These are phyloP conservation scores for Actinostola sp. DNA, from an alignment of 92 coral and sea anemone genomes.

Conservation along the genomic window DNA sequence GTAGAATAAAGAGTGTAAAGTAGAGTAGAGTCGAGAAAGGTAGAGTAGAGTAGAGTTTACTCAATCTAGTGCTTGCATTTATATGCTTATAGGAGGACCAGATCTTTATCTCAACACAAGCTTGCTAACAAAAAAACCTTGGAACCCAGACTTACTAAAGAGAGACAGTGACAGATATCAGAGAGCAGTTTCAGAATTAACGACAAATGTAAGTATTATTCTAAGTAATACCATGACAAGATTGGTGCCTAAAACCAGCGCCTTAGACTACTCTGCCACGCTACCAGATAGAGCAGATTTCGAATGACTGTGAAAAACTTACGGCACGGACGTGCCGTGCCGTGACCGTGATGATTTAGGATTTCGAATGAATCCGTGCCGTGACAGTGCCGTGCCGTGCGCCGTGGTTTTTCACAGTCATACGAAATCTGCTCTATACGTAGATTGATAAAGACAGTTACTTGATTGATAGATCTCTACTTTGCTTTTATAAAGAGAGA, in stretches of 20 bases:
- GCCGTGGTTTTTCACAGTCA: no score
- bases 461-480: no score
- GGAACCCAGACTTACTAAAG: slow-evolving; percentile 4
- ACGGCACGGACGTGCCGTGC: no score
- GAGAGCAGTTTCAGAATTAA: background rate
- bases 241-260: slow-evolving; percentile 90
- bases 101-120: slow-evolving; percentile 8
- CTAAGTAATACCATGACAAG: no score
- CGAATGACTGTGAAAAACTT: no score
- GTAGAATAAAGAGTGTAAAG: background rate
- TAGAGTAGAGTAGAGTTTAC: background rate
- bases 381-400: no score
- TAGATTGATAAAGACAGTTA: no score
- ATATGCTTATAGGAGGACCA: slow-evolving; percentile 1
- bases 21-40: background rate
- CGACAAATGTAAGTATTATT: slow-evolving; percentile 1
- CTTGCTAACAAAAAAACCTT: background rate
- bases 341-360: no score
- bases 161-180: background rate
- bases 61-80: background rate
- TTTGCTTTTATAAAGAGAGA: no score
- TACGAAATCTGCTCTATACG: no score
- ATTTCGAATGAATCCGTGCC: no score
- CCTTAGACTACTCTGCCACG: slow-evolving; percentile 90
- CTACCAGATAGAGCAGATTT: slow-evolving; percentile 71